Conservation (phyloP, 2,113 vertebrate genomes). For the Bubo bubo region DNA sequence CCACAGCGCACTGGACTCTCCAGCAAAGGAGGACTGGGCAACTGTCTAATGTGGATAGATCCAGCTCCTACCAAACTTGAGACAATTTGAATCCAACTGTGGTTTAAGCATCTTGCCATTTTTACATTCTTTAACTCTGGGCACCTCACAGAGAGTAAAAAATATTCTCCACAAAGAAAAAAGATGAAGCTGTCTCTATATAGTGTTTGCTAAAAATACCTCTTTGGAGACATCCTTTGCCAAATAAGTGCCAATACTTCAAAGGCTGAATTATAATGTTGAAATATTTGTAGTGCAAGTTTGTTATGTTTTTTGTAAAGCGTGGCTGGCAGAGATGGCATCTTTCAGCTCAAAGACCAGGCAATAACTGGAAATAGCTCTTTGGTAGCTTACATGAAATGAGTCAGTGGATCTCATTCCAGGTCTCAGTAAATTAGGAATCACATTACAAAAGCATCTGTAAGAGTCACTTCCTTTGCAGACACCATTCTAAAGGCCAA, state of each 20-base stretch:
- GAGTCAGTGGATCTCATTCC: neutral
- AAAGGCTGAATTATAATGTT: conserved; percentile 3
- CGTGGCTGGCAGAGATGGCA: neutral
- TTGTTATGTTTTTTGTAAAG: neutral
- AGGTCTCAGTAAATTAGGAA: neutral
- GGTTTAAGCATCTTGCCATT: neutral
- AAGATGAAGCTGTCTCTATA: neutral
- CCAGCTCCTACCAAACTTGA: neutral
- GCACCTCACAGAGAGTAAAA: neutral
- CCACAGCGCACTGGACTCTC: neutral
- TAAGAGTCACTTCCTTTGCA: conserved; percentile 42
- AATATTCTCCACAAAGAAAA: neutral
- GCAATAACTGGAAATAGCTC: conserved; percentile 17
- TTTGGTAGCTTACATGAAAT: neutral
- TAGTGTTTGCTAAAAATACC: conserved; percentile 14
- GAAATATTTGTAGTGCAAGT: neutral
- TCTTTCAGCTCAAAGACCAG: conserved; percentile 4
- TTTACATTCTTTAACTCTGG: neutral
- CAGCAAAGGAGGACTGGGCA: neutral
- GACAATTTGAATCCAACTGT: neutral
- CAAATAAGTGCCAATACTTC: conserved; percentile 27
- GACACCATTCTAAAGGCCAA: conserved; percentile 42
- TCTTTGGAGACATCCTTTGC: neutral
- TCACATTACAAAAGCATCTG: conserved; percentile 35
- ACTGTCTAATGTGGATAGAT: neutral